phyloP scores from a whole-genome alignment of 1,140 invertebrate genomes.

The Argopecten irradians region DNA sequence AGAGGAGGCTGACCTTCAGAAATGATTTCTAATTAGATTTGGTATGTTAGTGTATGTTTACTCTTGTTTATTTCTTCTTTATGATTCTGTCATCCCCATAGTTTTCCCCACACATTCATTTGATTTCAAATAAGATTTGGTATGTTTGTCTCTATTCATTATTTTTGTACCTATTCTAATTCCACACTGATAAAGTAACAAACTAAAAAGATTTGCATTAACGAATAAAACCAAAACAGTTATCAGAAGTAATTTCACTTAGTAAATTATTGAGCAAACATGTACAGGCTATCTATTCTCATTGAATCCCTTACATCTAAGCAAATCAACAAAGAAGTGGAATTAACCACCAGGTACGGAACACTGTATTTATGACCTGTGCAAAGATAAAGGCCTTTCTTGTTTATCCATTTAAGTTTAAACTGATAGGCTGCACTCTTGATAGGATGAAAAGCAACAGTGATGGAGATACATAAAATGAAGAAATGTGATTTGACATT shows the following conservation, averaged over 20 bases:
- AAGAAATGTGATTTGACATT: neutral
- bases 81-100: no score
- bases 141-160: no score
- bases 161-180: no score
- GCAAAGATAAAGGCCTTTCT: neutral
- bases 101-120: no score
- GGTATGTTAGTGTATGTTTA: no score
- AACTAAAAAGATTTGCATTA: neutral
- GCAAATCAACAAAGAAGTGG: neutral
- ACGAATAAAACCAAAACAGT: neutral
- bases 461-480: slow-evolving; percentile 1
- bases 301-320: neutral
- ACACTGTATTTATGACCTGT: neutral
- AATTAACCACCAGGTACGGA: neutral
- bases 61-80: no score
- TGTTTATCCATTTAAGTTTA: slow-evolving; percentile 18
- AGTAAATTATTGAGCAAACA: neutral
- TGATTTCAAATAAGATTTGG: no score
- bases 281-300: neutral
- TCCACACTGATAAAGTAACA: no score
- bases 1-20: no score
- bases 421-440: slow-evolving; percentile 1
- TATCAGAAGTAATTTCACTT: neutral
- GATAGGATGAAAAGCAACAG: neutral
- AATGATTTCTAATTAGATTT: no score